phyloP scores from a whole-genome alignment of 2,113 vertebrate species.

The Arizona elegans region DNA sequence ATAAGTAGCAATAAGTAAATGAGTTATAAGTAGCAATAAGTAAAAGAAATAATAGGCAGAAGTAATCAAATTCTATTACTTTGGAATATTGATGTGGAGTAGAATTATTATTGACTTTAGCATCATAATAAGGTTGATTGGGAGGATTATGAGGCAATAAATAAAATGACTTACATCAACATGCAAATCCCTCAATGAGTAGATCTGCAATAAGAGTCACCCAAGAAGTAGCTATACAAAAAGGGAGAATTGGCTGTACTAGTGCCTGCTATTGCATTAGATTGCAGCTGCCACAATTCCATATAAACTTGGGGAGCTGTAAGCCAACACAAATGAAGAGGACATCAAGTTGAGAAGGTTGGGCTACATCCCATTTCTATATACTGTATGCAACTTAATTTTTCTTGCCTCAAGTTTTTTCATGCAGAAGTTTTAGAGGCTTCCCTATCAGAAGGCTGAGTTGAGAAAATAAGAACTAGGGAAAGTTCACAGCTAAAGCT shows the following conservation, averaged over 20 bases:
- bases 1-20: not conserved
- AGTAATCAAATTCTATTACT: not conserved
- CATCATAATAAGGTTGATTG: not conserved
- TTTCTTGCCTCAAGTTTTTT: not conserved
- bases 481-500: not conserved
- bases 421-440: not conserved
- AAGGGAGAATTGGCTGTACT: not conserved
- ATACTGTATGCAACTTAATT: not conserved
- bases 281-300: not conserved
- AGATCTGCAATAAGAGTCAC: not conserved
- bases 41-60: not conserved
- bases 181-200: not conserved
- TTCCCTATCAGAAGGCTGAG: not conserved
- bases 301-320: not conserved
- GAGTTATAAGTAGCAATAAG: not conserved
- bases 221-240: not conserved
- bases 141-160: not conserved
- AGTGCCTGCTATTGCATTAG: not conserved
- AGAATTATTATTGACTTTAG: not conserved
- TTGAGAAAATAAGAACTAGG: not conserved
- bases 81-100: not conserved
- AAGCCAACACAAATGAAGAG: not conserved
- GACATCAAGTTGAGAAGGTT: not conserved
- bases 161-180: not conserved
- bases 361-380: not conserved